Evolutionary conservation across 2,113 vertebrate genomes (phyloP).

Genomic region (Saccopteryx bilineata): DNA sequence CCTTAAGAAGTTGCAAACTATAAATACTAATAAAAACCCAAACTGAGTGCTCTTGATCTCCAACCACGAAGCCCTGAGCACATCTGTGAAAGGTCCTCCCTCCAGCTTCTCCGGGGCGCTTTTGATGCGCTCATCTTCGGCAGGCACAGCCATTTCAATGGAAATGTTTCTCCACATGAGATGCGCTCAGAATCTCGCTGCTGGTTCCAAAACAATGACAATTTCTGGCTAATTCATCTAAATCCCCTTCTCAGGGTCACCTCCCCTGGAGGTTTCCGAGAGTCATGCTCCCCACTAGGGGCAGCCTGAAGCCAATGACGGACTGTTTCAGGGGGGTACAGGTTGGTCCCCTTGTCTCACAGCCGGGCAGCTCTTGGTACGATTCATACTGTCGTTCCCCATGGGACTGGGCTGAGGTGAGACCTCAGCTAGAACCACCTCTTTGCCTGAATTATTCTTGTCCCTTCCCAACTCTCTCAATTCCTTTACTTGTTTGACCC

Average conservation of each 20-base stretch:
- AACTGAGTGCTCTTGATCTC: background rate
- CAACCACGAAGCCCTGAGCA: background rate
- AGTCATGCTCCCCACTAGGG: background rate
- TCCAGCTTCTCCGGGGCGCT: background rate
- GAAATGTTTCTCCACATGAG: background rate
- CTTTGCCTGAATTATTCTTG: background rate
- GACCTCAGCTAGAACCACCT: background rate
- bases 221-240: background rate
- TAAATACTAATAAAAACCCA: conserved; percentile 38
- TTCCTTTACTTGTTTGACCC: background rate
- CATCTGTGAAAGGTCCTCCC: background rate
- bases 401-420: background rate
- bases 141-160: background rate
- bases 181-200: background rate
- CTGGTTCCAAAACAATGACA: background rate
- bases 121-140: background rate
- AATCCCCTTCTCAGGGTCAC: background rate
- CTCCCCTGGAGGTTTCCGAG: background rate
- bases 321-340: background rate
- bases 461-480: background rate
- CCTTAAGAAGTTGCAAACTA: conserved; percentile 47
- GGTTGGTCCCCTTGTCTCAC: background rate
- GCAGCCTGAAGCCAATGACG: background rate
- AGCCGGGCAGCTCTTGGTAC: background rate
- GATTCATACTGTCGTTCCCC: background rate